Conservation (phyloP, 2,888 invertebrate genomes). For the Ischnura elegans region DNA sequence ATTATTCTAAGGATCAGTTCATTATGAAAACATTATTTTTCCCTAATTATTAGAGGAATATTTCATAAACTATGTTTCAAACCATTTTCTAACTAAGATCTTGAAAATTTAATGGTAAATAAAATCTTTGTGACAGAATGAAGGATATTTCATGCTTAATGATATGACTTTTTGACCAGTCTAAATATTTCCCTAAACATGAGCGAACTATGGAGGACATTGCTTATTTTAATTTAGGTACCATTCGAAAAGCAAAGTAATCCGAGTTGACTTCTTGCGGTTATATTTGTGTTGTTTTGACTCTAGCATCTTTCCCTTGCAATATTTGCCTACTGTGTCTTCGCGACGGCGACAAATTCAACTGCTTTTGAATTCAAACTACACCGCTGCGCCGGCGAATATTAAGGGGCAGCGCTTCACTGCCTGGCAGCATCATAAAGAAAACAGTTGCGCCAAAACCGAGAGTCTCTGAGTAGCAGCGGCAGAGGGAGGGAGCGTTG, state of each 20-base stretch:
- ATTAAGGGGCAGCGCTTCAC: not conserved
- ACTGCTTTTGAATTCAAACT: slow-evolving; percentile 22
- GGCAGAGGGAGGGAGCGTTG: not conserved
- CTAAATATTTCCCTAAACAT: too few relatives aligned
- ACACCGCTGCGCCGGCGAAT: not conserved
- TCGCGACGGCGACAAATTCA: not conserved
- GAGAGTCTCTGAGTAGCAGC: not conserved
- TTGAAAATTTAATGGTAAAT: too few relatives aligned
- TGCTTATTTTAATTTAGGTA: not conserved
- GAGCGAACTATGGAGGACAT: not conserved
- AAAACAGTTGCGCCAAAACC: slow-evolving; percentile 30
- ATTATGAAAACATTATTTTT: too few relatives aligned
- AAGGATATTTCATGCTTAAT: not conserved
- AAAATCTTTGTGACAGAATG: not conserved
- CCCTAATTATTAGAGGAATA: too few relatives aligned
- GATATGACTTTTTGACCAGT: too few relatives aligned
- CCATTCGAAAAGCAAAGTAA: not conserved
- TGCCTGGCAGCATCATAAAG: slow-evolving; percentile 27
- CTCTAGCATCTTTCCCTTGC: not conserved
- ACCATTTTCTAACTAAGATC: too few relatives aligned
- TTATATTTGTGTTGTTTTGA: not conserved
- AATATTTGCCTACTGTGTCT: not conserved
- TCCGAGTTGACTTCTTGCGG: not conserved
- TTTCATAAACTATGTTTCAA: too few relatives aligned
- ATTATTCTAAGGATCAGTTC: too few relatives aligned